A percentile compares a stretch with the other conserved stretches of the same genome.
Conservation (phyloP, 2,797 vertebrate species). For the Australoheros facetus region DNA sequence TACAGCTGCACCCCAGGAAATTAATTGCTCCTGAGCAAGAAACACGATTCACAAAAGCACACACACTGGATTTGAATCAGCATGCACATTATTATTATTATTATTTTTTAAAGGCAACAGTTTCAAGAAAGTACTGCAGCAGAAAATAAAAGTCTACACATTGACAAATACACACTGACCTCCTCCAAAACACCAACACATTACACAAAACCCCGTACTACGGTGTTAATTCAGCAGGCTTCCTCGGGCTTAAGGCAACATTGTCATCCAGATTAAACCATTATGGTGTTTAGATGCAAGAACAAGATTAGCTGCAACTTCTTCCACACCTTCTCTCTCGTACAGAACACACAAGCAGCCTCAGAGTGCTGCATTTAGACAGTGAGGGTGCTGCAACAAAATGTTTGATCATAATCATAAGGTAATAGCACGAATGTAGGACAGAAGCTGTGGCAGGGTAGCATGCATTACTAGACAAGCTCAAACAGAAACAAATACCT, state of each 20-base stretch:
- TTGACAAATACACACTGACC: background rate
- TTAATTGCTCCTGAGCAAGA: background rate
- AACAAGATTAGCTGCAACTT: slow-evolving; percentile 68
- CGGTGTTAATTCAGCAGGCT: slow-evolving; percentile 73
- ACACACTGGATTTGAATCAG: background rate
- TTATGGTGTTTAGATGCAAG: slow-evolving; percentile 74
- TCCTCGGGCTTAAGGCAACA: slow-evolving; percentile 70
- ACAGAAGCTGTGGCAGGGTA: background rate
- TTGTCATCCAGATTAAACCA: slow-evolving; percentile 76
- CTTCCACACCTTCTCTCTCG: slow-evolving; percentile 50
- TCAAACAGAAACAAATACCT: background rate
- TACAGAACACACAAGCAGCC: background rate
- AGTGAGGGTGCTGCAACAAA: background rate
- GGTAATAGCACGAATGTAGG: background rate
- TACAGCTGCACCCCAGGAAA: background rate
- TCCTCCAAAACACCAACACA: slow-evolving; percentile 21
- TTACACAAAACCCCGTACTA: slow-evolving; percentile 8
- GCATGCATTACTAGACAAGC: background rate
- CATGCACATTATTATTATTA: background rate
- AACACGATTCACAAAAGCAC: background rate
- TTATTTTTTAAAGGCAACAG: background rate
- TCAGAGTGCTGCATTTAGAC: background rate
- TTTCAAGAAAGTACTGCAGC: background rate
- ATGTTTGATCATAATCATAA: background rate
- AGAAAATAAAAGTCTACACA: background rate